Conservation (phyloP, 2,888 invertebrate species). For the Oegoconia quadripuncta region DNA sequence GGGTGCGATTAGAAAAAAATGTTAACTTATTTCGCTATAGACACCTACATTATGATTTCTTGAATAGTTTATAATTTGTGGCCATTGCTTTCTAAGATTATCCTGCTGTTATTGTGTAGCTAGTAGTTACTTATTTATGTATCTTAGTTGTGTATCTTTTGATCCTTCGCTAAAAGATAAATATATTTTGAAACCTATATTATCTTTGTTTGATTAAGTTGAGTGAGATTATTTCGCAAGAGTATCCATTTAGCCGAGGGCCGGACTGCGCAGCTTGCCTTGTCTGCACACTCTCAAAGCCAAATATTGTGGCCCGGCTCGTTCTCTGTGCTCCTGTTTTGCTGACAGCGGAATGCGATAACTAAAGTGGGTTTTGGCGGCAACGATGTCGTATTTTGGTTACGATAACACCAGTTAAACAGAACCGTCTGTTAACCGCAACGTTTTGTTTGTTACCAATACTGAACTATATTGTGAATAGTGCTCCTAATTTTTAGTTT, state of each 20-base stretch:
- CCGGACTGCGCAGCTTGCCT: constrained; percentile 34
- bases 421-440: constrained; percentile 36
- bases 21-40: no score
- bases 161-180: constrained; percentile 14
- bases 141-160: neutral
- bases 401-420: constrained; percentile 50
- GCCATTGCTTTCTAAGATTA: no score
- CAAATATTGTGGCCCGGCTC: constrained; percentile 55
- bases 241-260: constrained; percentile 72
- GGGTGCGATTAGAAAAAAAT: no score
- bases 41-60: no score
- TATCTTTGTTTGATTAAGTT: constrained; percentile 56
- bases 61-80: no score
- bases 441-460: constrained; percentile 24
- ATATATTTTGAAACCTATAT: constrained; percentile 3
- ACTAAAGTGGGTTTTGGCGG: constrained; percentile 65
- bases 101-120: no score
- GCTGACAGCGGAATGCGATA: constrained; percentile 68
- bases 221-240: constrained; percentile 73
- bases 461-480: constrained; percentile 11
- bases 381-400: constrained; percentile 50
- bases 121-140: no score
- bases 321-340: constrained; percentile 62
- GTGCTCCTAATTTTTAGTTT: no score
- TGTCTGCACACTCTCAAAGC: constrained; percentile 59